Base-by-base conservation (phyloP, 2,797 vertebrate genomes). In the Harpagifer antarcticus region DNA sequence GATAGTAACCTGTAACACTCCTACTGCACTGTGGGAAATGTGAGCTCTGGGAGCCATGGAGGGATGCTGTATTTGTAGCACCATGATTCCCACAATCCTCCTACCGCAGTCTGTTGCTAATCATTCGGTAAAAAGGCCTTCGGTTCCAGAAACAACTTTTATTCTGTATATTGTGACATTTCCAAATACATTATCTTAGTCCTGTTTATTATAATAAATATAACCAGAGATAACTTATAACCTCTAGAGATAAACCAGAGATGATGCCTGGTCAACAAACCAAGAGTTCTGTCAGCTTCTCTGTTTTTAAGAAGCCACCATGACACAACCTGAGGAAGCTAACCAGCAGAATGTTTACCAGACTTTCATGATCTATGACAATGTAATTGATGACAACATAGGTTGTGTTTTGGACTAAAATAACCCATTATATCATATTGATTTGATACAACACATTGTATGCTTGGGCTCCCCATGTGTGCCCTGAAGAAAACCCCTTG, bases 1-100 rank as follows among this genome's bases (percentile, higher is more conserved):
- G 78, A 73, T 76, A 86, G 79, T 50, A 82, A 79, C 79, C 77
- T 68, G 72, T 20, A 74, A 49, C 59, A 67, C 62, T 20, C 40
- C 48, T 67, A 60, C 77, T 67, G 68, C 64, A 59, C 69, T 74
- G 62, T 17, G n/a, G 57, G 71, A 84, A 72, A 87, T 31, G 33
- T 68, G 77, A 85, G 75, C 77, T 12, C 20, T 16, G 40, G 52
- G 44, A 68, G 9, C 68, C 66, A 61, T 62, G 37, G 68, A 17
- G 10, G 16, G 53, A 79, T 23, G 16, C 45, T 62, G 31, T 62
- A 76, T 79, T 78, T 82, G 40, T 57, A 61, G 61, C 45, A 48
- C 19, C 8, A 17, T n/a, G 6, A 60, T 58, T 81, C 75, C 40
- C 48, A 74, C 31, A 71, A 64, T 0, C 9, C 1, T 2, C 16